phyloP scores from a whole-genome alignment of 1,140 invertebrate genomes.

The Bombus difficillimus region DNA sequence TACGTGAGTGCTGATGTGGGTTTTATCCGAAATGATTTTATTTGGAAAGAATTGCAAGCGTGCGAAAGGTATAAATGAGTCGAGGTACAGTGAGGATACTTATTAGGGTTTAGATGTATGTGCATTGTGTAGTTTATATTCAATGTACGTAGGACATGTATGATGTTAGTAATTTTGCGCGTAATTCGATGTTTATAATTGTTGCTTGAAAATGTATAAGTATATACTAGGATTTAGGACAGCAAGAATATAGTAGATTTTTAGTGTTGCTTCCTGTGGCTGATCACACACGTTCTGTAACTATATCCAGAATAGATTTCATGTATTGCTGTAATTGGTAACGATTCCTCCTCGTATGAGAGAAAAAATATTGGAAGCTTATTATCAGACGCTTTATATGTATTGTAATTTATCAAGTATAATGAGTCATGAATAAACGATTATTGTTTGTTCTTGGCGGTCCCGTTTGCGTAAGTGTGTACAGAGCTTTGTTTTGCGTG shows the following conservation, averaged over 20 bases:
- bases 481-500: background rate
- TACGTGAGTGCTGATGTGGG: slow-evolving; percentile 55
- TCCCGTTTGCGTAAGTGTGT: background rate
- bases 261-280: background rate
- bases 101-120: slow-evolving; percentile 1
- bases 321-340: slow-evolving; percentile 1
- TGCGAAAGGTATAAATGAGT: slow-evolving; percentile 10
- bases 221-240: background rate
- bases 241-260: background rate
- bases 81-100: slow-evolving; percentile 11
- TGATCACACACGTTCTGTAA: background rate
- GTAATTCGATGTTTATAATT: background rate
- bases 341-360: background rate
- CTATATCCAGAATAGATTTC: background rate
- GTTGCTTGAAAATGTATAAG: background rate
- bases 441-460: background rate
- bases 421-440: background rate
- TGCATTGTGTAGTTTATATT: background rate
- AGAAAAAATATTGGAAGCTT: background rate
- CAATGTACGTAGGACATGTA: background rate
- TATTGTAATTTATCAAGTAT: slow-evolving; percentile 4
- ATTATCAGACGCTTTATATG: background rate
- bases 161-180: background rate
- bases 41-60: slow-evolving; percentile 25
- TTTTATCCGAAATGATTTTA: slow-evolving; percentile 36